phyloP scores from a whole-genome alignment of 2,113 vertebrate species.

The Nesogale talazaci region DNA sequence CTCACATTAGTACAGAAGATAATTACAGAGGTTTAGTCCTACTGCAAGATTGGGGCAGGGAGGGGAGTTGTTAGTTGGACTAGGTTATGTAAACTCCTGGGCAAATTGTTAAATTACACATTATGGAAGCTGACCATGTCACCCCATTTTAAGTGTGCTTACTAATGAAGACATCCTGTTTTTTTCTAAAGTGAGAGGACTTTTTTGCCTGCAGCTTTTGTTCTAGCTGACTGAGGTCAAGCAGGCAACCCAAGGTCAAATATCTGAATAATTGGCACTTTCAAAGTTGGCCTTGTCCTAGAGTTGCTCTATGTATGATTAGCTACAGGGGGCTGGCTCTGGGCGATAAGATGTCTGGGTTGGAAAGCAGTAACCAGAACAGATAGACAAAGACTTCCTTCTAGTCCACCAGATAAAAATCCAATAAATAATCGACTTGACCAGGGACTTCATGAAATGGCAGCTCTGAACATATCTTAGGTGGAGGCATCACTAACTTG shows the following conservation, averaged over 20 bases:
- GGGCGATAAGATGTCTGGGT: neutral
- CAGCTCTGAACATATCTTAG: neutral
- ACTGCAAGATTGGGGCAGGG: neutral
- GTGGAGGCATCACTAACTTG: no score
- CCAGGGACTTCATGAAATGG: neutral
- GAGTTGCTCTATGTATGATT: neutral
- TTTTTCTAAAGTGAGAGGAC: neutral
- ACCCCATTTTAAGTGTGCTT: neutral
- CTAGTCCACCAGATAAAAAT: neutral
- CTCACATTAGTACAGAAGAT: neutral
- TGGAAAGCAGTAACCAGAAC: neutral
- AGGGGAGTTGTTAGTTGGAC: neutral
- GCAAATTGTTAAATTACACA: constrained; percentile 5
- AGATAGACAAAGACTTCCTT: neutral
- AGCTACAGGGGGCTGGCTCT: neutral
- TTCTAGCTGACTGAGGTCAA: constrained; percentile 9
- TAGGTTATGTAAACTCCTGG: neutral
- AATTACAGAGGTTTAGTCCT: neutral
- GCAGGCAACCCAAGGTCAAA: constrained; percentile 3
- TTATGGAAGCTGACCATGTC: neutral
- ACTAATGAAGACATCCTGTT: neutral
- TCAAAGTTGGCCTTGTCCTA: neutral
- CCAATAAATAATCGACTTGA: neutral
- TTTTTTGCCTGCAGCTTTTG: constrained; percentile 2
- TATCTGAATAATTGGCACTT: neutral